Base-by-base conservation (phyloP, 2,797 vertebrate species). In the Naso thynnoides region DNA sequence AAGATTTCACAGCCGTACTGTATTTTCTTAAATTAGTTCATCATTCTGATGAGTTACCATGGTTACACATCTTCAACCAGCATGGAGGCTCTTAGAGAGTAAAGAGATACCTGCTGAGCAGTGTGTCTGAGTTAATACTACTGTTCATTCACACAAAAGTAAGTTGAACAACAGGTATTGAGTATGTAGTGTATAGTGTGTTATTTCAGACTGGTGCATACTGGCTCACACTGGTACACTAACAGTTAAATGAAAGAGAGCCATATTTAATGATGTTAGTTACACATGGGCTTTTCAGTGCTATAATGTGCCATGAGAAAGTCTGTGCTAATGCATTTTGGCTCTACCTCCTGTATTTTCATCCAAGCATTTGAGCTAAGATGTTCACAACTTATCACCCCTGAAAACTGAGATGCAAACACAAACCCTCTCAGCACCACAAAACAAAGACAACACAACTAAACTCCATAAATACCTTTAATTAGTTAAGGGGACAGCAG, bases 401-500 rank as follows among this genome's bases (percentile, higher is more conserved):
- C 16, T 36, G 27, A n/a, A 16, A 1, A 0, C 29, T 39, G 3
- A 36, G 33, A n/a, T 1, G 10, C 9, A 41, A 7, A 49, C 6
- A 69, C n/a, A 8, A 56, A 62, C 21, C 14, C 14, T 56, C 39
- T 48, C 14, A 41, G 58, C 36, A 21, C 7, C 2, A 26, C 10
- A 48, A 41, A 61, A 62, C 48, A 62, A 57, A 63, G 21, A 48
- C 8, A 31, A 36, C 59, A 52, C 15, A 1, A 58, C 15, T 5
- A 4, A n/a, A 33, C 15, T 36, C 18, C n/a, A 13, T 54, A 44
- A 41, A 61, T 29, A 23, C 13, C 44, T 27, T 54, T 27, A 54
- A 71, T 55, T 48, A 8, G 19, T 15, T 7, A 31, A n/a, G 39
- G 21, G 33, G 42, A 50, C 57, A 41, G 8, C 39, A 53, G 8